Percentiles rank a stretch among this genome's conserved stretches.
These are phyloP conservation scores for Prunella himalayana DNA, from an alignment of 2,113 vertebrate genomes.

Conservation along the genomic window DNA sequence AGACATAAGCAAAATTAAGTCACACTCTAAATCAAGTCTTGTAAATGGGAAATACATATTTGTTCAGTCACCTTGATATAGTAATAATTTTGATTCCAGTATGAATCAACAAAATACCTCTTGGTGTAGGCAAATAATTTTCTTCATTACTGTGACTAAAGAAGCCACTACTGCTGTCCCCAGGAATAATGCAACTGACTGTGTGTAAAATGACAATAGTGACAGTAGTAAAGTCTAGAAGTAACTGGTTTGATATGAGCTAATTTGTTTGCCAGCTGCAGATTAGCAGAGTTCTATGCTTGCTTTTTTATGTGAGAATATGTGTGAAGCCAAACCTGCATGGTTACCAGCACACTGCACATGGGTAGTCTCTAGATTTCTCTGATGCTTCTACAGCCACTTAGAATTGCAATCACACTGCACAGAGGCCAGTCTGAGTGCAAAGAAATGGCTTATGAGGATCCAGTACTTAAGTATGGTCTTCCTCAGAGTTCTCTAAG, in stretches of 20 bases:
- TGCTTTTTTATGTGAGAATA: background rate
- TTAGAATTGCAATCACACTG: background rate
- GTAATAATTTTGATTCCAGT: background rate
- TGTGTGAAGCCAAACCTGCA: background rate
- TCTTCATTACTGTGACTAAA: background rate
- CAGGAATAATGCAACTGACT: background rate
- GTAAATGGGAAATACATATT: background rate
- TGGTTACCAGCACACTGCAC: background rate
- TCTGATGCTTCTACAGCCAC: background rate
- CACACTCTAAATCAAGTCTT: background rate
- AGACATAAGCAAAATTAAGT: background rate
- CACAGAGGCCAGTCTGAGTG: background rate
- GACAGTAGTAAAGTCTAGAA: background rate
- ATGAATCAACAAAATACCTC: background rate
- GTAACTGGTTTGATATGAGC: background rate
- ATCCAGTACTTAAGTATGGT: background rate
- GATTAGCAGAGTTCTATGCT: background rate
- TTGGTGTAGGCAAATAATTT: background rate
- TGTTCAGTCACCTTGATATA: background rate
- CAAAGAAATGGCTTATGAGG: background rate
- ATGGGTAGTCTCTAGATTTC: background rate
- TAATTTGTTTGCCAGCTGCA: background rate
- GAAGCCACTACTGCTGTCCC: background rate
- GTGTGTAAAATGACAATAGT: background rate
- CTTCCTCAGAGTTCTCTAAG: background rate